These are phyloP conservation scores for Ceyx cyanopectus DNA, from an alignment of 2,113 vertebrate genomes.

Conservation along the genomic window DNA sequence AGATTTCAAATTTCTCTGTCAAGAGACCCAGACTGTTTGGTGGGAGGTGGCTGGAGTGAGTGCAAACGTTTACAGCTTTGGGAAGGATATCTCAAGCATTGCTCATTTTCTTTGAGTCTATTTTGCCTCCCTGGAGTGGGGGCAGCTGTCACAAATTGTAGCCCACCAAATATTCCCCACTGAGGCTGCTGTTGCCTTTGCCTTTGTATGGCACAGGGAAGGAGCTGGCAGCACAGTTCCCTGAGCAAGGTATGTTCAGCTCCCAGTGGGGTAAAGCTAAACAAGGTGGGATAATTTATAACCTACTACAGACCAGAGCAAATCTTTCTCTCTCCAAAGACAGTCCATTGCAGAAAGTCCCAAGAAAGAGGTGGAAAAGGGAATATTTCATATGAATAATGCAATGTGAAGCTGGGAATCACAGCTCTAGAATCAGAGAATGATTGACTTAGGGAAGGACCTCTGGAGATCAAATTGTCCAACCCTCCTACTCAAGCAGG, in stretches of 20 bases:
- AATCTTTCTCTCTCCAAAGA: neutral
- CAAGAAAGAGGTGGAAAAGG: neutral
- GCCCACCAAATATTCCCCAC: neutral
- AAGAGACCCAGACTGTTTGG: slow-evolving; percentile 49
- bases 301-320: no score
- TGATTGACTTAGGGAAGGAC: neutral
- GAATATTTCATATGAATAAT: neutral
- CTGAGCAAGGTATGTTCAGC: neutral
- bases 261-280: neutral
- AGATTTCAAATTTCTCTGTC: slow-evolving; percentile 69
- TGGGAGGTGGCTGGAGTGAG: slow-evolving; percentile 40
- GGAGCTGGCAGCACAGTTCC: neutral
- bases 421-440: neutral
- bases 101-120: slow-evolving; percentile 56
- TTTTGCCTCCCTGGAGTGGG: slow-evolving; percentile 36
- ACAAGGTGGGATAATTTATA: neutral
- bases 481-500: neutral
- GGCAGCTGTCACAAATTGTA: slow-evolving; percentile 58
- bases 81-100: neutral
- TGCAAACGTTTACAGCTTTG: slow-evolving; percentile 23
- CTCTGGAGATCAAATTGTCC: neutral
- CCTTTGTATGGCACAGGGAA: neutral
- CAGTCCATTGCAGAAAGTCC: neutral
- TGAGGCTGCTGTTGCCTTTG: neutral
- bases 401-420: neutral